Base-by-base conservation (phyloP, 2,113 vertebrate genomes). In the Plectropomus leopardus region DNA sequence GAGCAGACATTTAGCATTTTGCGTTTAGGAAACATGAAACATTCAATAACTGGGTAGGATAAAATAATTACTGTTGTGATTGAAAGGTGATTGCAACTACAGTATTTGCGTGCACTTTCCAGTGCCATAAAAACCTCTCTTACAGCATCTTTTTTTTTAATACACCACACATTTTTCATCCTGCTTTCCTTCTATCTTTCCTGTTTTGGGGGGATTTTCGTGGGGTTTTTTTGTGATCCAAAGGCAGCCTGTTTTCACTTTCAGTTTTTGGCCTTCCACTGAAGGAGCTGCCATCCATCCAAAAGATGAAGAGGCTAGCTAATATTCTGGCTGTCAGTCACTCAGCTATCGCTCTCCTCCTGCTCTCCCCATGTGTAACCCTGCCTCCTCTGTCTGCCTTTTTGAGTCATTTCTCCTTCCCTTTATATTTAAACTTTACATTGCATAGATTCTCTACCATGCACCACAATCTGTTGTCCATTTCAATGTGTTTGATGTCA, bases 261-360 rank as follows among this genome's bases (percentile, higher is more conserved):
- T 65, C 58, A 61, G n/a, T 51, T 2, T n/a, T 32, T 0, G 26
- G 26, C 36, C 64, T 61, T 53, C 45, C 24, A 11, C 3, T 45
- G 59, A 85, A 42, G 50, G 15, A 77, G 72, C 42, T 42, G 19
- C 53, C 55, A 30, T 80, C 16, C 65, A 57, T 80, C 28, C 51
- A 58, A 36, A 74, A 34, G 53, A 80, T 55, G 0, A 73, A 73
- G 53, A 74, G 48, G 26, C 71, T 50, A 17, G 59, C 58, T 73
- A 63, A 80, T 74, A 57, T 78, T 78, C 24, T 74, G 68, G 48
- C 74, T 83, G 83, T 74, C 79, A 72, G 53, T 86, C 81, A 30
- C 55, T 66, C 28, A 24, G 21, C 36, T 44, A 8, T 28, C 32
- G 7, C 57, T 77, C 51, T 65, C 24, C 2, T 63, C 54, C 24